Base-by-base conservation (phyloP, 2,797 vertebrate genomes). In the Mergus octosetaceus region DNA sequence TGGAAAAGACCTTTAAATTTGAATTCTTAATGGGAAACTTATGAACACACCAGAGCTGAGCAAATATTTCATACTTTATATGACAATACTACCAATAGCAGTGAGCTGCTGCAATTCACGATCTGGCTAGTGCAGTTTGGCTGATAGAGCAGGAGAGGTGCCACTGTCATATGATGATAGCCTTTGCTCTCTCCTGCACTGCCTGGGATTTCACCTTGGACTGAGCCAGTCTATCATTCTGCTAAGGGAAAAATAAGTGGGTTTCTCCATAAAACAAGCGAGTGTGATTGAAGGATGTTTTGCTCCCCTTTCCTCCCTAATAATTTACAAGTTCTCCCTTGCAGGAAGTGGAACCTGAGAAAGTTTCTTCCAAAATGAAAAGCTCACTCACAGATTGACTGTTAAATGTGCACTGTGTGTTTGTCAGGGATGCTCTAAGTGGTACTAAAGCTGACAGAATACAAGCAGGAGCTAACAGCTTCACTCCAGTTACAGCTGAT, bases 381-480 rank as follows among this genome's bases (percentile, higher is more conserved):
- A 95, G 70, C 90, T 94, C 66, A 41, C 80, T 94, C 88, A 34
- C 53, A 82, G 83, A 90, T 84, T 36, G 81, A 65, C 94, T 95
- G 89, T 93, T 96, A 94, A 97, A 89, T 91, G 51, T 94, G 88
- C 82, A 10, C 73, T 39, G 66, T 9, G 7, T 3, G 0, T 93
- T 93, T 97, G 92, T 97, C 97, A 96, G 92, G 85, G 96, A 97
- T 93, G 96, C 92, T 96, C 89, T 96, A 93, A 97, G 91, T 93
- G 95, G 85, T 81, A 76, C 93, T 78, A 95, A 96, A 95, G 69
- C 94, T 96, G 97, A 97, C 96, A 96, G 95, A 68, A 89, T 86
- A 90, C 97, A 97, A 95, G 97, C 94, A 92, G 88, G 61, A 95
- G 51, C 89, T 97, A 97, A 98, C 97, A 97, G 95, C 90, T 94